Percentiles rank a stretch among this genome's conserved stretches.
phyloP scores from a whole-genome alignment of 23 tunicate species.

The Diplosoma virens region DNA sequence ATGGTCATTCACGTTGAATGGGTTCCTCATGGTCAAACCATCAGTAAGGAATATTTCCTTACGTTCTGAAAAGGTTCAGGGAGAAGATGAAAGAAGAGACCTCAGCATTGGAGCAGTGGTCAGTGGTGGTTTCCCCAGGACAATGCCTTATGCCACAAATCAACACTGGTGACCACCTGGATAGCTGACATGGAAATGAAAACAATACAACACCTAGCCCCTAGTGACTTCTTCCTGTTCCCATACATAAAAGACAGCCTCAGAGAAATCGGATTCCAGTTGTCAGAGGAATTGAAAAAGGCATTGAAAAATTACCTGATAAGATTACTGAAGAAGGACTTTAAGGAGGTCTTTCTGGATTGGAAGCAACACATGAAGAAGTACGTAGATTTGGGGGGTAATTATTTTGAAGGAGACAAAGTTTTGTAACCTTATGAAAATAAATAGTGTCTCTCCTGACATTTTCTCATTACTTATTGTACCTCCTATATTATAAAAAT shows the following conservation, averaged over 20 bases:
- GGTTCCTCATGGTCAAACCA: constrained; percentile 12
- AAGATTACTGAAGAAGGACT: neutral
- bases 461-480: constrained; percentile 20
- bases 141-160: constrained; percentile 10
- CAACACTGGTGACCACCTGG: constrained; percentile 25
- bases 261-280: constrained; percentile 5
- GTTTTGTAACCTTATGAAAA: constrained; percentile 9
- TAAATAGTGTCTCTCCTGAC: constrained; percentile 13
- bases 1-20: constrained; percentile 25
- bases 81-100: constrained; percentile 16
- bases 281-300: constrained; percentile 10
- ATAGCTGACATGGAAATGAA: constrained; percentile 11
- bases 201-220: constrained; percentile 9
- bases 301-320: constrained; percentile 2
- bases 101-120: constrained; percentile 18
- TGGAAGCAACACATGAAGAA: constrained; percentile 21
- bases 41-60: neutral
- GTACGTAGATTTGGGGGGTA: constrained; percentile 1
- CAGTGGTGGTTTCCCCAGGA: constrained; percentile 22
- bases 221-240: constrained; percentile 21
- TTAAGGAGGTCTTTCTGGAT: constrained; percentile 10
- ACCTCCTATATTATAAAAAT: neutral
- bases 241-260: constrained; percentile 18
- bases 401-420: constrained; percentile 14
- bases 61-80: constrained; percentile 9